phyloP scores from a whole-genome alignment of 1,140 invertebrate species.

The Drosophila nannoptera region DNA sequence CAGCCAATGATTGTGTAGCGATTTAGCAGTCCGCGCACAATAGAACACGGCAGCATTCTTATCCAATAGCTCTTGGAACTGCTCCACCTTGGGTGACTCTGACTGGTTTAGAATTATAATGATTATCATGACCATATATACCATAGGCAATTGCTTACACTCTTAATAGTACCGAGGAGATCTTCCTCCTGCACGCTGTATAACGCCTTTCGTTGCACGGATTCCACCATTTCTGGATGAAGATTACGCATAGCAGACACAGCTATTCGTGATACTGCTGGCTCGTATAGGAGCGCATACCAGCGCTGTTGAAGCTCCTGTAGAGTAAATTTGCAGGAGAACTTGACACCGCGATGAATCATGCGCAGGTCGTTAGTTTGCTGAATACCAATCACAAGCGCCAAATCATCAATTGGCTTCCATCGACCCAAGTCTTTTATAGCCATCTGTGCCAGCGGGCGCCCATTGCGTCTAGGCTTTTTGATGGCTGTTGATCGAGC shows the following conservation, averaged over 20 bases:
- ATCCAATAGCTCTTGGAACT: constrained; percentile 92
- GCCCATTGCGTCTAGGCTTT: constrained; percentile 81
- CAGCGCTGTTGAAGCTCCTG: constrained; percentile 96
- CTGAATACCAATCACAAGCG: constrained; percentile 94
- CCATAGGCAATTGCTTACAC: constrained; percentile 82
- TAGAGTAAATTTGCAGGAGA: constrained; percentile 96
- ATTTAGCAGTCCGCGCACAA: constrained; percentile 90
- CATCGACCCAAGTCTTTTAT: constrained; percentile 95
- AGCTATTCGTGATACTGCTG: constrained; percentile 90
- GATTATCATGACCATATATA: not conserved
- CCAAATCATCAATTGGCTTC: constrained; percentile 98
- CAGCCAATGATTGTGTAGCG: constrained; percentile 93
- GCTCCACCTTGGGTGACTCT: constrained; percentile 84
- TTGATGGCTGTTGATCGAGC: constrained; percentile 74
- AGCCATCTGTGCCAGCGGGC: constrained; percentile 83
- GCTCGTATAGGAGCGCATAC: constrained; percentile 97
- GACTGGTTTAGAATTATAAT: constrained; percentile 34
- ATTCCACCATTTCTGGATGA: constrained; percentile 92
- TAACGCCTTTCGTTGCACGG: constrained; percentile 92
- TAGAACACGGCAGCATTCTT: constrained; percentile 92
- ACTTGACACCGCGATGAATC: constrained; percentile 95
- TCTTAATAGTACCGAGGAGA: constrained; percentile 88
- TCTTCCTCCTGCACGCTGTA: constrained; percentile 95
- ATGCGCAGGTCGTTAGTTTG: constrained; percentile 93
- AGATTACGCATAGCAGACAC: constrained; percentile 95